Conservation (phyloP, 53 echinoderm and acorn worm genomes). For the Henricia sp. region DNA sequence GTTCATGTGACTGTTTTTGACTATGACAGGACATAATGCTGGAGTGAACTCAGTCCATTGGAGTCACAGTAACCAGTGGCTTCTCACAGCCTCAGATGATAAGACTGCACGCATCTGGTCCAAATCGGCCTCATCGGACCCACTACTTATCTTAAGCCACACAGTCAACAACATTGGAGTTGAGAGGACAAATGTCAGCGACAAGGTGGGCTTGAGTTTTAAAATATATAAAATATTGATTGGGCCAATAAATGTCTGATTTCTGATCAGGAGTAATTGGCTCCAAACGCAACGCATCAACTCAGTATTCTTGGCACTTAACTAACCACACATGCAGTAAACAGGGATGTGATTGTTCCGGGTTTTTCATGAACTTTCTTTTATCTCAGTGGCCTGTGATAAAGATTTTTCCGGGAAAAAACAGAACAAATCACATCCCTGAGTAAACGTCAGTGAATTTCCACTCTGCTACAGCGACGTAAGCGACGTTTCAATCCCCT, state of each 20-base stretch:
- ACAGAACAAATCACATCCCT: no score
- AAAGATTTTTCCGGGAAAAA: no score
- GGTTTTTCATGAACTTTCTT: no score
- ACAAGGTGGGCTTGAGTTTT: conserved; percentile 65
- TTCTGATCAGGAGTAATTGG: no score
- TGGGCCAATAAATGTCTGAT: neutral
- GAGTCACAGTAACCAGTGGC: conserved; percentile 90
- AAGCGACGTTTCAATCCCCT: no score
- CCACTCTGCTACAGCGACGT: no score
- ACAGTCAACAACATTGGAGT: conserved; percentile 12
- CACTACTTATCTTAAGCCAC: conserved; percentile 44
- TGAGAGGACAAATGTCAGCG: conserved; percentile 23
- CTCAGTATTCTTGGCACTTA: no score
- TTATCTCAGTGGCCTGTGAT: no score
- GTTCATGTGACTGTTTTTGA: neutral
- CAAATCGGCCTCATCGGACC: conserved; percentile 58
- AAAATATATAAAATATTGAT: neutral
- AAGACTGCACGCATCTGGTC: conserved; percentile 90
- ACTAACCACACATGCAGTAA: no score
- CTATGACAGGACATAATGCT: conserved; percentile 82
- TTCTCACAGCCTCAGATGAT: conserved; percentile 89
- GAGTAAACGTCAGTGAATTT: no score
- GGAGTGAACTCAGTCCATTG: conserved; percentile 75
- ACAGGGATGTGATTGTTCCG: no score
- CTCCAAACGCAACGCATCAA: no score